Percentiles rank a stretch among this genome's conserved stretches.
These are phyloP conservation scores for Mesopsocus fuscifrons DNA, from an alignment of 2,888 invertebrate species.

Conservation along the genomic window DNA sequence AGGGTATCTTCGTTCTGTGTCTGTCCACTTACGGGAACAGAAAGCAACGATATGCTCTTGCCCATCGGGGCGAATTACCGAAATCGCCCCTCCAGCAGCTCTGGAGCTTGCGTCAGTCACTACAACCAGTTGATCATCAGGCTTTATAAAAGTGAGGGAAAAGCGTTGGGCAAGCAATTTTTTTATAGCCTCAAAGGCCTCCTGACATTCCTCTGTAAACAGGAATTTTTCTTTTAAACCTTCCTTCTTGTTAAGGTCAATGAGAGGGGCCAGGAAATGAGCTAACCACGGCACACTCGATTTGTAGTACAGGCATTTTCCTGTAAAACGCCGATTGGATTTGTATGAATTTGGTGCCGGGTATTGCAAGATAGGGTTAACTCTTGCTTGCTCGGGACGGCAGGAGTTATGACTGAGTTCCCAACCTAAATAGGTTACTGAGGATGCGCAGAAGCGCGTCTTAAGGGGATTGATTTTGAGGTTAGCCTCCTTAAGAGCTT, in stretches of 20 bases:
- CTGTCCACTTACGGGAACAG: neutral
- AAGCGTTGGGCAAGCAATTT: neutral
- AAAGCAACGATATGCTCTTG: neutral
- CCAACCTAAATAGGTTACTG: neutral
- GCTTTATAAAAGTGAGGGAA: neutral
- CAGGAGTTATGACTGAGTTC: neutral
- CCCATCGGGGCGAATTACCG: neutral
- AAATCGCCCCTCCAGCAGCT: neutral
- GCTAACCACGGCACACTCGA: neutral
- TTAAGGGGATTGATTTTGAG: neutral
- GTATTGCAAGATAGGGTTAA: neutral
- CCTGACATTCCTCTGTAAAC: neutral
- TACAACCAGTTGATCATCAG: neutral
- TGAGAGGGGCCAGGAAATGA: neutral
- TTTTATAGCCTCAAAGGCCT: neutral
- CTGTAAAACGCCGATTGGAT: neutral
- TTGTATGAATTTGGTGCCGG: neutral
- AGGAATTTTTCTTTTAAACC: neutral
- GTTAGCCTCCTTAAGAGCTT: neutral
- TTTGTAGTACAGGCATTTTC: neutral
- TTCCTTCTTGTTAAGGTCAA: neutral
- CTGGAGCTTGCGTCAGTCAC: neutral
- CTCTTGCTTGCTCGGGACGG: neutral
- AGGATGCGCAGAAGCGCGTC: neutral
- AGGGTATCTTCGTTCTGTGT: neutral